Percentiles rank a stretch among this genome's conserved stretches.
Evolutionary conservation across 1,140 invertebrate genomes (phyloP).

Genomic region (Drosophila repletoides): DNA sequence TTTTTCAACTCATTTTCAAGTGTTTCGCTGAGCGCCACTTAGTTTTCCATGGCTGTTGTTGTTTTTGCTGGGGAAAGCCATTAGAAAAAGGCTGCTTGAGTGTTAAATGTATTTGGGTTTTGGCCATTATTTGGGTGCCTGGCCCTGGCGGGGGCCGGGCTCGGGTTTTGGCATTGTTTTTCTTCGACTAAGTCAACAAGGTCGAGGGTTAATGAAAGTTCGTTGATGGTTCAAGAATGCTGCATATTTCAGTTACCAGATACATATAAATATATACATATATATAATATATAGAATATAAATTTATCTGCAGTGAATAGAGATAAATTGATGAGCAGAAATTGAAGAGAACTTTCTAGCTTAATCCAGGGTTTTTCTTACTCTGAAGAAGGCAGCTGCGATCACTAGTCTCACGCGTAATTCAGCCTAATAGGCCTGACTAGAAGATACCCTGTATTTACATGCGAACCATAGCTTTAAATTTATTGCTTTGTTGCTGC

Average conservation of each 20-base stretch:
- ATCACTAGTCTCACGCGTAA: too few species aligned
- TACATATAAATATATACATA: background rate
- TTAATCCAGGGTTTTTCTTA: too few species aligned
- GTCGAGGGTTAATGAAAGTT: constrained; percentile 73
- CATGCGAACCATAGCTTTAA: constrained; percentile 57
- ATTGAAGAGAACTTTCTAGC: too few species aligned
- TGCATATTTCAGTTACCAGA: background rate
- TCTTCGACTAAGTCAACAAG: constrained; percentile 73
- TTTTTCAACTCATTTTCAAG: constrained; percentile 72
- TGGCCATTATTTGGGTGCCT: constrained; percentile 38
- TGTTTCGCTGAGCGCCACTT: constrained; percentile 56
- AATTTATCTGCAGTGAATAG: too few species aligned
- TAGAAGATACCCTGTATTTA: too few species aligned
- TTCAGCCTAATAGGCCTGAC: too few species aligned
- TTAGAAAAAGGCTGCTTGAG: constrained; percentile 59
- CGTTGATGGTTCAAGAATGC: background rate
- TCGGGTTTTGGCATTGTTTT: constrained; percentile 69
- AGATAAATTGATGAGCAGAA: too few species aligned
- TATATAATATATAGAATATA: background rate
- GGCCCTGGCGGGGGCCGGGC: too few species aligned
- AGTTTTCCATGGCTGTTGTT: constrained; percentile 43
- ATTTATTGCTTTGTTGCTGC: constrained; percentile 56
- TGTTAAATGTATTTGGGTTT: constrained; percentile 31
- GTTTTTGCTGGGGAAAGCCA: constrained; percentile 43
- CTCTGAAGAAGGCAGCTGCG: too few species aligned